Base-by-base conservation (phyloP, 2,797 vertebrate species). In the Sphenodon punctatus region DNA sequence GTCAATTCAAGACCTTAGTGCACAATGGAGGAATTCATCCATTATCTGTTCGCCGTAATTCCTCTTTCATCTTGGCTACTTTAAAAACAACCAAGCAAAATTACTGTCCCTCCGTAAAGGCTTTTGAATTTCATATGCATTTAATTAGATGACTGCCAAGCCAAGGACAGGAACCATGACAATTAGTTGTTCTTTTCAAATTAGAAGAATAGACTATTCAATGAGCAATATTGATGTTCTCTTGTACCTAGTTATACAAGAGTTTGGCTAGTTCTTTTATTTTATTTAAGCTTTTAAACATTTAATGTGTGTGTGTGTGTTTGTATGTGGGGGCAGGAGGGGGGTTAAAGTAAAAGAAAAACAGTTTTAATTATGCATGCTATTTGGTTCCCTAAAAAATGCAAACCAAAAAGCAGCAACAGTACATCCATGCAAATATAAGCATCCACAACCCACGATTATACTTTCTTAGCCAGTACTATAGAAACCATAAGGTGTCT, bases 111-210 rank as follows among this genome's bases (percentile, higher is more conserved):
- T 95, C 87, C 84, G 84, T 93, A 90, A 95, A 94, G 90, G 88
- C 93, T 94, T 95, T 92, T 94, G 94, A 94, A 96, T 96, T 96
- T 96, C 95, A 94, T 94, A 95, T 94, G 94, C 91, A 93, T 95
- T 95, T 95, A 96, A 96, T 96, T 96, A 96, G 95, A 92, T 94
- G 94, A 93, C 92, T 95, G 95, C 91, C 95, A 95, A 88, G 85
- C 92, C 93, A 93, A 94, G 92, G 94, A 95, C 85, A 80, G 92
- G 88, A 94, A 94, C 87, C 92, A 95, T 94, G 96, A 96, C 94
- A 95, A 95, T 96, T 92, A 94, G 94, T 92, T 95, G 94, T 95
- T 95, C 93, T 95, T 94, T 95, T 91, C 94, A 94, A 94, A 95
- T 95, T 91, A 95, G 89, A 93, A 94, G 93, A 95, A 94, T 90